phyloP scores from a whole-genome alignment of 2,113 vertebrate genomes.

The Callaeas wilsoni region DNA sequence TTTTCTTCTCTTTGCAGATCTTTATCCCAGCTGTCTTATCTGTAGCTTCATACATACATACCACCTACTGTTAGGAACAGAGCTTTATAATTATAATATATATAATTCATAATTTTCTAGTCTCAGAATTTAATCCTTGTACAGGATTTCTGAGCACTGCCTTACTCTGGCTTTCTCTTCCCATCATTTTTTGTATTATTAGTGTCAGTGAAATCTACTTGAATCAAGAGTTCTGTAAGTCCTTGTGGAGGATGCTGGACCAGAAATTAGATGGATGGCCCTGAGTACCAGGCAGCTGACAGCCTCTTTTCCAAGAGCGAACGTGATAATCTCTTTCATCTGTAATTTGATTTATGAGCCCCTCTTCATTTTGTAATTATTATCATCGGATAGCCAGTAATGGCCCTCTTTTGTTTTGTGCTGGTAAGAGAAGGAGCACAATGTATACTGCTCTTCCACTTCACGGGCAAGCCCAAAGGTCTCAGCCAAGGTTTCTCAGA shows the following conservation, averaged over 20 bases:
- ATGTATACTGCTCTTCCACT: background rate
- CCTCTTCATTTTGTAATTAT: background rate
- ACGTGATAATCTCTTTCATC: background rate
- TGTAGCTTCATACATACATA: background rate
- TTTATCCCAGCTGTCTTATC: background rate
- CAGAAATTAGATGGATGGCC: background rate
- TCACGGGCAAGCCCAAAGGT: background rate
- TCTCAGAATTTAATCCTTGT: background rate
- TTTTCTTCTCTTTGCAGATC: background rate
- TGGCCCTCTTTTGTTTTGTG: background rate
- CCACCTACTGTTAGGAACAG: background rate
- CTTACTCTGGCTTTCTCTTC: background rate
- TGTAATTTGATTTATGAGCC: background rate
- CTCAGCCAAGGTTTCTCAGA: background rate
- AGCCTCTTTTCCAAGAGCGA: background rate
- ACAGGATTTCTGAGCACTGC: background rate
- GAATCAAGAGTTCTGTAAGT: background rate
- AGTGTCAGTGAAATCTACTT: background rate
- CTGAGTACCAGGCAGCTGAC: background rate
- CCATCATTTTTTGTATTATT: background rate
- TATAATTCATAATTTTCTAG: background rate
- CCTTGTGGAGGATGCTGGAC: background rate
- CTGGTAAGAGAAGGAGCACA: background rate
- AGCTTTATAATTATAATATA: background rate
- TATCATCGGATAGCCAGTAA: background rate